These are phyloP conservation scores for Morone chrysops DNA, from an alignment of 2,113 vertebrate genomes.

Conservation along the genomic window DNA sequence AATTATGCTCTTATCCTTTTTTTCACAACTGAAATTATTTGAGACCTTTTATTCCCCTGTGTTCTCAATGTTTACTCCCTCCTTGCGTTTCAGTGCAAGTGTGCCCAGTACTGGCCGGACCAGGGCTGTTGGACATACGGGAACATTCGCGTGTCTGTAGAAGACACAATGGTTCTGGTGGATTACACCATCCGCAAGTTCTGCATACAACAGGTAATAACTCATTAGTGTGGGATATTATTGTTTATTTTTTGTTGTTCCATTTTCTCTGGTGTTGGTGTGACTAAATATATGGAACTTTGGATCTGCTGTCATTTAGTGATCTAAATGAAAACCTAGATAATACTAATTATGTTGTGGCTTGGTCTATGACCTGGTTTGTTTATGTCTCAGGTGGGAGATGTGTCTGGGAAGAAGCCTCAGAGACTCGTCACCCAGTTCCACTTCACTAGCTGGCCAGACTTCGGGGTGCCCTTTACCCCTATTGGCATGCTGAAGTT, in stretches of 20 bases:
- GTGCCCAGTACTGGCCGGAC: constrained; percentile 99
- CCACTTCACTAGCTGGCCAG: constrained; percentile 99
- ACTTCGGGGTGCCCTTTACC: constrained; percentile 98
- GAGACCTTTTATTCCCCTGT: background rate
- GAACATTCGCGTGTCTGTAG: constrained; percentile 97
- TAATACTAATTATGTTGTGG: background rate
- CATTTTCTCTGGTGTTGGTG: background rate
- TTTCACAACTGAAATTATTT: background rate
- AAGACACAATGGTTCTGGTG: constrained; percentile 95
- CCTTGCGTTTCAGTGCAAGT: constrained; percentile 89
- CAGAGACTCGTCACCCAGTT: constrained; percentile 97
- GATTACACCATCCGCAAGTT: constrained; percentile 99
- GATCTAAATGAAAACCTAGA: background rate
- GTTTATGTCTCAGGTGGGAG: constrained; percentile 88
- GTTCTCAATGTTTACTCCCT: background rate
- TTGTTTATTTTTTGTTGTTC: background rate
- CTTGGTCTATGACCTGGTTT: background rate
- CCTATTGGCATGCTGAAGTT: constrained; percentile 99
- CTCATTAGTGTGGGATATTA: background rate
- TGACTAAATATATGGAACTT: background rate
- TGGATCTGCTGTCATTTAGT: background rate
- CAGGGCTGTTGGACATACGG: constrained; percentile 99
- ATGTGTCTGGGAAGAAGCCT: constrained; percentile 96
- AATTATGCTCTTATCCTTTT: too few species aligned
- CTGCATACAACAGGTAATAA: constrained; percentile 95